Evolutionary conservation across 2,113 vertebrate species (phyloP).

Genomic region (Leuciscus idus): DNA sequence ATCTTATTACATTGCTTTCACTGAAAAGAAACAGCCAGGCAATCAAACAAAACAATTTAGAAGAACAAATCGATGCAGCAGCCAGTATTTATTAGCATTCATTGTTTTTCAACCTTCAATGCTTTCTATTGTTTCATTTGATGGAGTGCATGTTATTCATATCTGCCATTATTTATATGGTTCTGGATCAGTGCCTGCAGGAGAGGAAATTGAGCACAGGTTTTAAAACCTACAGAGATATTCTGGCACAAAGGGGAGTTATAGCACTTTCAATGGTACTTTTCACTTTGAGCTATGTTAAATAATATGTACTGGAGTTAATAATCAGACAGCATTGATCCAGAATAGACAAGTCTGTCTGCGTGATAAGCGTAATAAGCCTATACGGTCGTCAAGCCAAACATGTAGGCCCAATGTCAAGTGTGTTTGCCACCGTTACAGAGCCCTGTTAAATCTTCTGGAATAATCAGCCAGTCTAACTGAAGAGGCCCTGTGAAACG

Average conservation of each 20-base stretch:
- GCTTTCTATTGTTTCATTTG: constrained; percentile 46
- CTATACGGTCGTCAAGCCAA: not conserved
- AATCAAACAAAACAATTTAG: constrained; percentile 49
- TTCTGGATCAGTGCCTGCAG: not conserved
- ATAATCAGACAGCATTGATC: not conserved
- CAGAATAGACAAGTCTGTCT: not conserved
- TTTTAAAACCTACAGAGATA: not conserved
- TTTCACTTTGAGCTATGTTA: constrained; percentile 13
- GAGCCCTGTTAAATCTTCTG: constrained; percentile 4
- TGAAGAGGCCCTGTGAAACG: constrained; percentile 46
- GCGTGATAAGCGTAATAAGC: not conserved
- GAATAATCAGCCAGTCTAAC: constrained; percentile 33
- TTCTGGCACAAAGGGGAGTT: not conserved
- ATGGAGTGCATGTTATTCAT: constrained; percentile 48
- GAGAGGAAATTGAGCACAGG: not conserved
- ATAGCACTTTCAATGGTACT: not conserved
- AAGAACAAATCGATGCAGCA: constrained; percentile 53
- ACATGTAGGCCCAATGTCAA: constrained; percentile 17
- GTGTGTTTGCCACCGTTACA: constrained; percentile 37
- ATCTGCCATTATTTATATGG: constrained; percentile 47
- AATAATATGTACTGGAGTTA: constrained; percentile 13
- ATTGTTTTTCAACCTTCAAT: constrained; percentile 47
- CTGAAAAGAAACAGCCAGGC: constrained; percentile 44
- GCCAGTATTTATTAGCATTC: constrained; percentile 55
- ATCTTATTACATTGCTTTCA: constrained; percentile 51